Evolutionary conservation across 2,113 vertebrate genomes (phyloP), one percentile per base, ranked within the genome.

Genomic region (Hipposideros armiger): DNA sequence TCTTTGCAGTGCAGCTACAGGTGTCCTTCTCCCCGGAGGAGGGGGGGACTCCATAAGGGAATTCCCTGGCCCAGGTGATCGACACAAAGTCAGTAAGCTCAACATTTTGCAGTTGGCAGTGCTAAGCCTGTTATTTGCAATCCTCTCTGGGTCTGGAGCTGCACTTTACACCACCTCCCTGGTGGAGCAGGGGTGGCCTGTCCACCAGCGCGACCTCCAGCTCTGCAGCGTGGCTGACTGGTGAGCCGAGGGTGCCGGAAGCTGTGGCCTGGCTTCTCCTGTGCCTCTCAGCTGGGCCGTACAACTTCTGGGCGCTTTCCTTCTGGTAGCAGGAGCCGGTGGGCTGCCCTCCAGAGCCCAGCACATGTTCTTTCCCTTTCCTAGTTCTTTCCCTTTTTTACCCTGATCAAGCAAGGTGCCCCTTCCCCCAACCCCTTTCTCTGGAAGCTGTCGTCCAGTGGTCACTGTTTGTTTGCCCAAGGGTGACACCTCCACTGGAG

Each of bases 231-330:
- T 4, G 0, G 47, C 5, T 5, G 14, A 42, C 16, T 0, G 0
- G 42, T 6, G 47, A 81, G 42, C 47, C 0, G 3, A 22, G n/a
- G 66, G 30, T n/a, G 13, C 72, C 5, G 1, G 26, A 67, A 54
- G 42, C 8, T 0, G 40, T 1, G 26, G 20, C 52, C 32, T 3
- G 50, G 66, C 32, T 64, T 64, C 0, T 0, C 28, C 0, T 3
- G 82, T 15, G 19, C 52, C 22, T 54, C 60, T 15, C 64, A 4
- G 82, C n/a, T 32, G 7, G 11, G 30, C 56, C 0, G 1, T 30
- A 4, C 0, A 10, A 28, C 45, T 1, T 4, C 40, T 0, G 26
- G 85, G 50, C 0, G 1, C 40, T 11, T 40, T 69, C 52, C 50
- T 85, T 7, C 3, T 4, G 0, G 2, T 26, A 32, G 6, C 67